Conservation (phyloP, 2,797 vertebrate species). For the Pterois miles region DNA sequence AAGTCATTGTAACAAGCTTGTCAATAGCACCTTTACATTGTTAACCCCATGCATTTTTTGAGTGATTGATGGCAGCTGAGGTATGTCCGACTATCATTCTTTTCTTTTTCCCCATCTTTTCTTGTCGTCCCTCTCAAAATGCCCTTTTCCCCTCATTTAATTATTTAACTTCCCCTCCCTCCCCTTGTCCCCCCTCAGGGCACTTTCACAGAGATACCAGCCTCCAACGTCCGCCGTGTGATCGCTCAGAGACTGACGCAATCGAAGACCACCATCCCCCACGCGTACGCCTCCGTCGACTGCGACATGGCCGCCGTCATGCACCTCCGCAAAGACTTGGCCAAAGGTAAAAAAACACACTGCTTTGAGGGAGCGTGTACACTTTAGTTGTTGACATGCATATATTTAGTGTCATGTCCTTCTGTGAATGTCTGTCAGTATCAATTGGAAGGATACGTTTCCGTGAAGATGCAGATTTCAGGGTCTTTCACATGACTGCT, state of each 20-base stretch:
- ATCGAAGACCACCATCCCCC: constrained; percentile 94
- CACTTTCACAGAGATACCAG: constrained; percentile 92
- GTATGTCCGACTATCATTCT: background rate
- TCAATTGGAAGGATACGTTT: constrained; percentile 16
- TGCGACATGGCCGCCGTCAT: constrained; percentile 92
- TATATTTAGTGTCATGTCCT: background rate
- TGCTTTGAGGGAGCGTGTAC: background rate
- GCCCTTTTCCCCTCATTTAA: background rate
- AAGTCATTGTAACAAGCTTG: background rate
- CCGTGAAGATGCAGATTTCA: constrained; percentile 54
- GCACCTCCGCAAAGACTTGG: constrained; percentile 87
- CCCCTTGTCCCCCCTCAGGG: constrained; percentile 79
- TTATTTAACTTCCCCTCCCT: background rate
- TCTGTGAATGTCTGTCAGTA: background rate
- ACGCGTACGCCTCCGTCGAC: constrained; percentile 91
- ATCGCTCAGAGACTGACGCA: constrained; percentile 95
- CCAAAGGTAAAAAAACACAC: constrained; percentile 84
- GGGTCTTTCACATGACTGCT: constrained; percentile 55
- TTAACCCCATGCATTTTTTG: background rate
- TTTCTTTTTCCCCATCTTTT: background rate
- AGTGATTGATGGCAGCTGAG: constrained; percentile 5
- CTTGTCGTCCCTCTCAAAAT: background rate
- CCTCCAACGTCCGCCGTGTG: constrained; percentile 91
- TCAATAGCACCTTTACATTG: background rate
- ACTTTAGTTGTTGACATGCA: background rate